Percentiles rank a stretch among this genome's conserved stretches.
These are phyloP conservation scores for Oegoconia quadripuncta DNA, from an alignment of 2,888 invertebrate species.

Conservation along the genomic window DNA sequence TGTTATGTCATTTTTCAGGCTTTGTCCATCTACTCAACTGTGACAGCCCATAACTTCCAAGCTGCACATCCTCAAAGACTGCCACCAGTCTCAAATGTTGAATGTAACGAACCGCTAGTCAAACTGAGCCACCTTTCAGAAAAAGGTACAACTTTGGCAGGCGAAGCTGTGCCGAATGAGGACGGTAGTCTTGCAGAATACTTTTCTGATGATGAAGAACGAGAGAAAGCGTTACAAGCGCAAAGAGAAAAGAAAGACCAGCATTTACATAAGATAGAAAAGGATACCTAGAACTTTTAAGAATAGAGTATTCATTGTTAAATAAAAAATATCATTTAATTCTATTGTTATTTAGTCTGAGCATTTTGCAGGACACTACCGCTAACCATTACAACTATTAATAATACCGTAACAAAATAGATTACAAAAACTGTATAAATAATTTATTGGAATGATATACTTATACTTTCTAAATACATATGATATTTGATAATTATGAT, in stretches of 20 bases:
- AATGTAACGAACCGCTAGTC: slow-evolving; percentile 52
- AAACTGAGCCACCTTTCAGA: slow-evolving; percentile 52
- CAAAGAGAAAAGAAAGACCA: slow-evolving; percentile 57
- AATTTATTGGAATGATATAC: too few relatives aligned
- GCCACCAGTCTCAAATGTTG: slow-evolving; percentile 34
- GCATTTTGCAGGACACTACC: too few relatives aligned
- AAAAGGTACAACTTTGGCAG: slow-evolving; percentile 55
- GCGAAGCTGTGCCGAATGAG: slow-evolving; percentile 43
- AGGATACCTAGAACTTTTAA: slow-evolving; percentile 53
- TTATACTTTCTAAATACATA: too few relatives aligned
- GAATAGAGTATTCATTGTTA: slow-evolving; percentile 37
- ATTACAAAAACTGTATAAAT: too few relatives aligned
- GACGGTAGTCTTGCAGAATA: slow-evolving; percentile 66
- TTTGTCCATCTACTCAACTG: slow-evolving; percentile 81
- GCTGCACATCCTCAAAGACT: slow-evolving; percentile 26
- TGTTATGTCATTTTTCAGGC: too few relatives aligned
- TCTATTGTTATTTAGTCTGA: background rate
- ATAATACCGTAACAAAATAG: too few relatives aligned
- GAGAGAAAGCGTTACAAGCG: slow-evolving; percentile 57
- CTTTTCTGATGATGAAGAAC: slow-evolving; percentile 74
- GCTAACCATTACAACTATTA: too few relatives aligned
- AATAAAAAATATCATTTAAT: slow-evolving; percentile 29
- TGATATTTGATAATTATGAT: too few relatives aligned
- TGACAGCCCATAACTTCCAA: slow-evolving; percentile 59
- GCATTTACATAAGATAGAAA: slow-evolving; percentile 50